Evolutionary conservation across 2,797 vertebrate species (phyloP).

Genomic region (Helicolenus hilgendorfi): DNA sequence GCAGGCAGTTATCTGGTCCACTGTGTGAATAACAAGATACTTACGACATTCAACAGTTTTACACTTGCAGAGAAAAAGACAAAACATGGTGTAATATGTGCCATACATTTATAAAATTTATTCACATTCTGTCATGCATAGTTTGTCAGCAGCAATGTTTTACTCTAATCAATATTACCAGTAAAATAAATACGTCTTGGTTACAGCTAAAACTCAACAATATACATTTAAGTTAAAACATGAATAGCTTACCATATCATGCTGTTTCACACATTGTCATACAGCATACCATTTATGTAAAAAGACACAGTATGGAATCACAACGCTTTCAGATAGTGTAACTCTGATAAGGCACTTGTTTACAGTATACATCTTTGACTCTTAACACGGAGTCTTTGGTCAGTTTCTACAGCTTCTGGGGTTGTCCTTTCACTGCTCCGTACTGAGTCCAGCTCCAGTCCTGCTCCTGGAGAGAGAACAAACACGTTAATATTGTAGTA

Average conservation of each 20-base stretch:
- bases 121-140: slow-evolving; percentile 58
- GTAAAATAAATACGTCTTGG: slow-evolving; percentile 72
- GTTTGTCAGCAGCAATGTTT: slow-evolving; percentile 48
- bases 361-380: slow-evolving; percentile 8
- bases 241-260: slow-evolving; percentile 27
- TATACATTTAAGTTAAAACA: slow-evolving; percentile 48
- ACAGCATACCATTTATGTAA: slow-evolving; percentile 37
- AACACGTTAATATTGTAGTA: background rate
- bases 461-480: slow-evolving; percentile 79
- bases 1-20: slow-evolving; percentile 22
- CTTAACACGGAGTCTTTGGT: slow-evolving; percentile 17
- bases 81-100: background rate
- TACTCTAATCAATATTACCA: slow-evolving; percentile 17
- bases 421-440: slow-evolving; percentile 57
- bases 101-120: slow-evolving; percentile 14
- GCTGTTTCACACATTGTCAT: slow-evolving; percentile 28
- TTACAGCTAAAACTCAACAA: slow-evolving; percentile 32
- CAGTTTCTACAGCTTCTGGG: slow-evolving; percentile 66
- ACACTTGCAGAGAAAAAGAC: background rate
- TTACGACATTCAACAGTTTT: background rate
- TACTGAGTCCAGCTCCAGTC: slow-evolving; percentile 92
- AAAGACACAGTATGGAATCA: slow-evolving; percentile 34
- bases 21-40: background rate
- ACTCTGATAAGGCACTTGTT: slow-evolving; percentile 49
- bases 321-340: slow-evolving; percentile 36